Base-by-base conservation (phyloP, 1,140 invertebrate genomes). In the Achatina immaculata region DNA sequence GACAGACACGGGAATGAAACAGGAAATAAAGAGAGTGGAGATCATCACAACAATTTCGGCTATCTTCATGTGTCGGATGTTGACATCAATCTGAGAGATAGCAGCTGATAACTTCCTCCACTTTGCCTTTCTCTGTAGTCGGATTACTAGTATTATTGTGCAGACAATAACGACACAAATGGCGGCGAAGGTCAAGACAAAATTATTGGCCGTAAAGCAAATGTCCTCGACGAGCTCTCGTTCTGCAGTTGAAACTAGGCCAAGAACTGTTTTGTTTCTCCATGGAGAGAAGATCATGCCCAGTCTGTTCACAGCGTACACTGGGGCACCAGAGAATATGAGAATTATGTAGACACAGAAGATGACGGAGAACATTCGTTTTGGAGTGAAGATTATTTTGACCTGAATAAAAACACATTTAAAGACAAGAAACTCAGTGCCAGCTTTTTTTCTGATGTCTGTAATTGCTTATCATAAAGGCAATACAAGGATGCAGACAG, bases 191-290 rank as follows among this genome's bases (percentile, higher is more conserved):
- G 68, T 16, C 19, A 69, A 14, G 36, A 69, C 14, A 40, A 40
- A 34, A 36, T 69, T 69, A 34, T 69, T 69, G 24, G 36, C 19
- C 11, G 68, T 40, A 34, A 69, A 48, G 36, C 7, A 69, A 9
- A 69, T 16, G 7, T 40, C 36, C 68, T 69, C 68, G 7, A 69
- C 68, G 16, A 21, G 11, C 38, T 69, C 68, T 19, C 68, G 28
- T 11, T 69, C 68, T 6, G 28, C n/a, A 16, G 68, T 69, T 7
- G 16, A 69, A 36, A 69, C 11, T 19, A 69, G 68, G 24, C 68
- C 68, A 34, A 69, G n/a, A n/a, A 69, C 16, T 19, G 68, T 69
- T 69, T 69, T 69, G 68, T 69, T 69, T 40, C 36, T 34, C n/a
- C 7, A 4, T 19, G 68, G 68, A 40, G 36, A 69, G 24, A 36